Conservation (phyloP, 2,113 vertebrate species). For the Eonycteris spelaea region DNA sequence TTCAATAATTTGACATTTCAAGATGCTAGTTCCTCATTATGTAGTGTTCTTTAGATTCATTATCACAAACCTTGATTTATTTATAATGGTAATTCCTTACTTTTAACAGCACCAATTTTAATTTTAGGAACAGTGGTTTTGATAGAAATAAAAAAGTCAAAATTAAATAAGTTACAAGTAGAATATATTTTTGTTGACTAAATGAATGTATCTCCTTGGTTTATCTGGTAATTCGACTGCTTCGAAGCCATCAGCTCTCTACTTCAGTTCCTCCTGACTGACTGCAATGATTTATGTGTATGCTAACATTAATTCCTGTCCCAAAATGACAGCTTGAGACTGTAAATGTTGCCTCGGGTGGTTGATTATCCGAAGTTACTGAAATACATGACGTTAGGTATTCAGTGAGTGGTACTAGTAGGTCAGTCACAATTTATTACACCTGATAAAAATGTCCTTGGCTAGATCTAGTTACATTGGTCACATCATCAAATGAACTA, state of each 20-base stretch:
- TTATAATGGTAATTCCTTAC: background rate
- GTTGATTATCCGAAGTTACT: constrained; percentile 44
- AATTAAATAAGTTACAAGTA: background rate
- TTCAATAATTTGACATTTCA: background rate
- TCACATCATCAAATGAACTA: background rate
- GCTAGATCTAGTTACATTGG: background rate
- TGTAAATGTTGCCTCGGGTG: background rate
- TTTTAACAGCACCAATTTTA: background rate
- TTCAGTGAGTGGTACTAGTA: background rate
- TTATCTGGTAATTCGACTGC: background rate
- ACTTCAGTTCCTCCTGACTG: constrained; percentile 8
- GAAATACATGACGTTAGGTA: constrained; percentile 45
- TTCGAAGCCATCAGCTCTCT: background rate
- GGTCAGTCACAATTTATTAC: constrained; percentile 50
- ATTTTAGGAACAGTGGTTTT: background rate
- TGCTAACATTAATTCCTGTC: constrained; percentile 42
- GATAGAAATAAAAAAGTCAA: background rate
- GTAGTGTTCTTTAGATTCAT: background rate
- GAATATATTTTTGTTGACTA: background rate
- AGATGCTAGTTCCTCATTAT: background rate
- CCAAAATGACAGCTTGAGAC: constrained; percentile 41
- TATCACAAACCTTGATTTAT: background rate
- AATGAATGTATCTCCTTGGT: background rate
- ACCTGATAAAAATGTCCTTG: constrained; percentile 4
- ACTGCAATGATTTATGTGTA: constrained; percentile 1